Base-by-base conservation (phyloP, 2,797 vertebrate genomes). In the Cryptoprocta ferox region DNA sequence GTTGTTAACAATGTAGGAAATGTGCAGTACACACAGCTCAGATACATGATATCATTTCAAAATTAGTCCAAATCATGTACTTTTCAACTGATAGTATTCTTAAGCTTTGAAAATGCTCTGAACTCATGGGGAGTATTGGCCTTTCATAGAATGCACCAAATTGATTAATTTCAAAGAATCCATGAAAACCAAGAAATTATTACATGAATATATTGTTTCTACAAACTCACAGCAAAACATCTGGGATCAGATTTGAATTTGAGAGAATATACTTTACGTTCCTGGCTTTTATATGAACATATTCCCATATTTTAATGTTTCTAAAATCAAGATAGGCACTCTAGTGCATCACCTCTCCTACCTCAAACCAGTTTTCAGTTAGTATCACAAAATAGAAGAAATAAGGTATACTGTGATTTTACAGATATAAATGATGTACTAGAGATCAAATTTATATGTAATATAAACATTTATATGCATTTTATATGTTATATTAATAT, bases 121-220 rank as follows among this genome's bases (percentile, higher is more conserved):
- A 30, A 42, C 32, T 78, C 45, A 73, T 16, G 24, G 35, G 30
- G 3, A 83, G 70, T 32, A 15, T 7, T 91, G 63, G 11, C 26
- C 70, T 76, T 96, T 82, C 53, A 5, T 30, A 78, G 6, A 59
- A 63, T 63, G 16, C 11, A 94, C 24, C 63, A 68, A 94, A 73
- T 1, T 59, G 66, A 85, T 32, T 85, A 65, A 92, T 85, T 94
- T 73, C 42, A 82, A 91, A 95, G 37, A 96, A 80, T 32, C 24
- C 56, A 0, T 50, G 3, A 42, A 82, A 56, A 65, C 4, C 8
- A 82, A 73, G 14, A 48, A 75, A 86, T 87, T 86, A 16, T 48
- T 82, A 16, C 10, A 70, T 35, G 6, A 89, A 50, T 50, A n/a
- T 37, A 85, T 19, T 21, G 1, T 32, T 42, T 96, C 4, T 13